phyloP scores from a whole-genome alignment of 2,797 vertebrate genomes.

The Aeoliscus strigatus region DNA sequence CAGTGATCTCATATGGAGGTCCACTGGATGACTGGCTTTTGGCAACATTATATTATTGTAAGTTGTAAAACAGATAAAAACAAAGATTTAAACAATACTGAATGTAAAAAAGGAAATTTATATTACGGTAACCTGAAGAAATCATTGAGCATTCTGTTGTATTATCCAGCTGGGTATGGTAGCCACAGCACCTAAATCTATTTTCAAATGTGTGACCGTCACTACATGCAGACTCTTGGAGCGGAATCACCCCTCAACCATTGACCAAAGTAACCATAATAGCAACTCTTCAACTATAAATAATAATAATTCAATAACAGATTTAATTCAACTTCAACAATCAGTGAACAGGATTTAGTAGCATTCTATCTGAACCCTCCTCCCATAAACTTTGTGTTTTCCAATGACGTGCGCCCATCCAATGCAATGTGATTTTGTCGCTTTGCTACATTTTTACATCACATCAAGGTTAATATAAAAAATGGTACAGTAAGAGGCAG shows the following conservation, averaged over 20 bases:
- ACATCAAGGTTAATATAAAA: too few relatives aligned
- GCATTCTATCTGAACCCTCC: too few relatives aligned
- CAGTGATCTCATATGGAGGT: slow-evolving; percentile 3
- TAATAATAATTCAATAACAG: neutral
- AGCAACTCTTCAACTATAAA: neutral
- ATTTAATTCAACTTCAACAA: neutral
- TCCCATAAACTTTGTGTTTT: too few relatives aligned
- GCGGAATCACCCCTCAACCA: slow-evolving; percentile 4
- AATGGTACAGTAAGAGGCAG: too few relatives aligned
- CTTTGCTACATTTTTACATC: too few relatives aligned
- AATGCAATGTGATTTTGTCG: too few relatives aligned
- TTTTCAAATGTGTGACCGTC: neutral
- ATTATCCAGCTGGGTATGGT: neutral
- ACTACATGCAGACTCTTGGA: slow-evolving; percentile 3
- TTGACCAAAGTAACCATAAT: too few relatives aligned
- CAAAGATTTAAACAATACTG: neutral
- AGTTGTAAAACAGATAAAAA: slow-evolving; percentile 6
- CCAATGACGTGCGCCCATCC: too few relatives aligned
- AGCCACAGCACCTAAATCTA: too few relatives aligned
- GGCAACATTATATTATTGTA: slow-evolving; percentile 11
- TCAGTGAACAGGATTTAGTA: too few relatives aligned
- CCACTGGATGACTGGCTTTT: slow-evolving; percentile 18
- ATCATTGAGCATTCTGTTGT: neutral
- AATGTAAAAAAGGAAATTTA: too few relatives aligned
- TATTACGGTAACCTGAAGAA: too few relatives aligned